Evolutionary conservation across 2,888 invertebrate species (phyloP), one percentile per base, ranked within the genome.

Genomic region (Acronicta psi): DNA sequence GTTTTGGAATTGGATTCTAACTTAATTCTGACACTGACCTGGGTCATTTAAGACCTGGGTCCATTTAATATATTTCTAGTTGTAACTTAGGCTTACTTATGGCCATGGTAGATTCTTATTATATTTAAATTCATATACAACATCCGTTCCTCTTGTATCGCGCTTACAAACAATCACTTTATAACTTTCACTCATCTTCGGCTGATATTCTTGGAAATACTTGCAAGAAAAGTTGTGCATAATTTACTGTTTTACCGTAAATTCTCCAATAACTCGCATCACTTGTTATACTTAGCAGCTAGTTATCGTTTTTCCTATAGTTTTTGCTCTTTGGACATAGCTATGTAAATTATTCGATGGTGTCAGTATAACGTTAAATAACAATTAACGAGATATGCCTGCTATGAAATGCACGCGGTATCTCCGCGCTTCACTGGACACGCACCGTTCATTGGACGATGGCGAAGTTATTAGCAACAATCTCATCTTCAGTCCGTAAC

Each of bases 371-470:
- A 50, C 55, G 51, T 52, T 45, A 54, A 64, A 40, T 65, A 66
- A 52, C 49, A 68, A 76, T 76, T 77, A 77, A 51, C 38, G 16
- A 58, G 63, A 38, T 58, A 76, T 74, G 68, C 46, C 51, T 37
- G 57, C 37, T 52, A 64, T 59, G 75, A 74, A 72, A 78, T 65
- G 63, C 59, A 52, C 51, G 52, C 51, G 41, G 44, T 23, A 18
- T 43, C 37, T 40, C 11, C 43, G 47, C 53, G 34, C 45, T 51
- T 36, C 41, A 42, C 41, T 37, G 38, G 17, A 1, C 6, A 36
- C 11, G 1, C 5, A 9, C 59, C 54, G 64, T 59, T 42, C 45
- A 65, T 10, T 41, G 38, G 8, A 4, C 1, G 36, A 42, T 34
- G 18, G 9, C 1, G 36, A 37, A 29, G 16, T 11, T 46, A 38